These are phyloP conservation scores for Marmota flaviventris DNA, from an alignment of 2,113 vertebrate genomes.

Conservation along the genomic window DNA sequence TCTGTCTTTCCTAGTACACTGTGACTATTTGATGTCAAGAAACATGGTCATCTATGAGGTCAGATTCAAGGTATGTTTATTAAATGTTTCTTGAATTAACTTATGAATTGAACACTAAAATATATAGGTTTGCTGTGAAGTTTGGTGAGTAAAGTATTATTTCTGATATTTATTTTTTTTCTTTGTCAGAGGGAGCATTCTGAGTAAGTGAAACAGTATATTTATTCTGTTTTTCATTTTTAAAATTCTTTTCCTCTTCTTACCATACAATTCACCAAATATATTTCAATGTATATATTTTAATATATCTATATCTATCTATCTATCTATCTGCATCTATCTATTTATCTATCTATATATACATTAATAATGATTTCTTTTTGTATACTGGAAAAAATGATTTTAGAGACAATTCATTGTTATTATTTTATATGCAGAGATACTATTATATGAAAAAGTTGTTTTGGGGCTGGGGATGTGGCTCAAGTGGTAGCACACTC, in stretches of 20 bases:
- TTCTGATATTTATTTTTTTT: background rate
- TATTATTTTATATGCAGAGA: background rate
- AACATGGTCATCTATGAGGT: background rate
- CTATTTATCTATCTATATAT: too few relatives aligned
- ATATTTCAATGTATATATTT: background rate
- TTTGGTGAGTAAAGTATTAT: background rate
- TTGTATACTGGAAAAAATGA: background rate
- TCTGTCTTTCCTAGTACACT: background rate
- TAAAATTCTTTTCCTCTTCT: background rate
- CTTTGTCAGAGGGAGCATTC: background rate
- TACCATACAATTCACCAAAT: background rate
- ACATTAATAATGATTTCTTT: background rate
- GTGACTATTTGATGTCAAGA: background rate
- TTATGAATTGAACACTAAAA: background rate
- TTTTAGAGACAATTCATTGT: background rate
- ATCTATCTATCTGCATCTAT: too few relatives aligned
- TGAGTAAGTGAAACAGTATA: background rate
- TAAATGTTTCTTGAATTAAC: background rate
- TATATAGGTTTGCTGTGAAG: background rate
- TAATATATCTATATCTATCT: too few relatives aligned
- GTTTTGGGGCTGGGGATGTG: too few relatives aligned
- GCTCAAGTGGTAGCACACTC: too few relatives aligned
- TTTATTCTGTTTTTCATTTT: background rate
- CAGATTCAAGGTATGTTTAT: background rate
- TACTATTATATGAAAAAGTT: too few relatives aligned